These are phyloP conservation scores for Xylota segnis DNA, from an alignment of 2,888 invertebrate genomes.

Conservation along the genomic window DNA sequence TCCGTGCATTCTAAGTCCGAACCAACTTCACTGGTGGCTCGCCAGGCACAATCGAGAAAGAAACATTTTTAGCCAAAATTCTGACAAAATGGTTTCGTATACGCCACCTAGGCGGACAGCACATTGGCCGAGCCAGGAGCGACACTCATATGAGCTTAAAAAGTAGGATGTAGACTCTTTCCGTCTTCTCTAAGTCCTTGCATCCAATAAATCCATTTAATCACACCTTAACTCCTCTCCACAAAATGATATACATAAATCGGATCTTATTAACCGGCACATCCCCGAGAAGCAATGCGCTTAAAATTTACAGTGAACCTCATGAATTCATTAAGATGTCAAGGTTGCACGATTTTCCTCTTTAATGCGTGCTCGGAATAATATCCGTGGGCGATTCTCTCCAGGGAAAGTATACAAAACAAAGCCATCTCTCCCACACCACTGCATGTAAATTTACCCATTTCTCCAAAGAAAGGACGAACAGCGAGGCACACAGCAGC, in stretches of 20 bases:
- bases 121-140: too few relatives aligned
- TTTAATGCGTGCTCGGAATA: slow-evolving; percentile 31
- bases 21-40: too few relatives aligned
- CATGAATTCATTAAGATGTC: slow-evolving; percentile 21
- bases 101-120: too few relatives aligned
- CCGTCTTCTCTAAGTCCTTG: too few relatives aligned
- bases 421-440: background rate
- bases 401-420: background rate
- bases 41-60: too few relatives aligned
- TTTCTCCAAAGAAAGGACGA: background rate
- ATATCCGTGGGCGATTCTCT: slow-evolving; percentile 1
- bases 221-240: background rate
- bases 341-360: slow-evolving; percentile 10
- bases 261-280: background rate
- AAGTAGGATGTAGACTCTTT: too few relatives aligned
- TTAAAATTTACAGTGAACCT: slow-evolving; percentile 7
- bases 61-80: too few relatives aligned
- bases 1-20: too few relatives aligned
- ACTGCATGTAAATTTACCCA: background rate
- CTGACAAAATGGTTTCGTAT: too few relatives aligned
- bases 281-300: background rate
- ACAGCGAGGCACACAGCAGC: too few relatives aligned
- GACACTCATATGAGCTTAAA: too few relatives aligned
- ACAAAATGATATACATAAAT: too few relatives aligned
- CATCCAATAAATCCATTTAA: background rate